Conservation (phyloP, 2,888 invertebrate species). For the Poecilus cupreus region DNA sequence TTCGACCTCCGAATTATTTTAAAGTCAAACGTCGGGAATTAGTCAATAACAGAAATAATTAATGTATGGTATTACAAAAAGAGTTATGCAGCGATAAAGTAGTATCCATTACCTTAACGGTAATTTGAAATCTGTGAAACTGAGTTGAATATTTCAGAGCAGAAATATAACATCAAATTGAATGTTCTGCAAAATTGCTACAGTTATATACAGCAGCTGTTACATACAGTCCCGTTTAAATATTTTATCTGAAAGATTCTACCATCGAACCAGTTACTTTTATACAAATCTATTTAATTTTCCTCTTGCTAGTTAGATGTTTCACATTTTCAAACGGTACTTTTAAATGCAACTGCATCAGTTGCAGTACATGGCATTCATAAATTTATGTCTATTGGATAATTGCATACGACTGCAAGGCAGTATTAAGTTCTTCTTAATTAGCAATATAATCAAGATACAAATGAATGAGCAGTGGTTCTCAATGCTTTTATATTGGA, state of each 20-base stretch:
- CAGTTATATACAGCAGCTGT: slow-evolving; percentile 30
- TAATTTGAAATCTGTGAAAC: not conserved
- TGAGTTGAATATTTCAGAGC: not conserved
- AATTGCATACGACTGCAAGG: not conserved
- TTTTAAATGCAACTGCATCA: not conserved
- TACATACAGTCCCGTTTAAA: slow-evolving; percentile 25
- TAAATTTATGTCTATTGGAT: not conserved
- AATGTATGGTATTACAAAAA: too few relatives aligned
- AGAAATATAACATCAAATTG: slow-evolving; percentile 6
- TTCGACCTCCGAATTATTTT: slow-evolving; percentile 29
- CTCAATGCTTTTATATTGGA: too few relatives aligned
- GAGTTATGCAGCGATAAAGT: too few relatives aligned
- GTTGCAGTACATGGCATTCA: slow-evolving; percentile 26
- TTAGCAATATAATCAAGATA: too few relatives aligned
- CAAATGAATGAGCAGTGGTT: too few relatives aligned
- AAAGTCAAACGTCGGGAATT: not conserved
- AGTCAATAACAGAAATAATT: not conserved
- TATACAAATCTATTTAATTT: slow-evolving; percentile 12
- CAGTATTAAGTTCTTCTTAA: too few relatives aligned
- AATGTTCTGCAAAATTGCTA: slow-evolving; percentile 25
- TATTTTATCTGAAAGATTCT: slow-evolving; percentile 25
- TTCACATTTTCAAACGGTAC: slow-evolving; percentile 14
- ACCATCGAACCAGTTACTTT: not conserved
- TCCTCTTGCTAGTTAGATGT: not conserved
- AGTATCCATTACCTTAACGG: not conserved